Percentiles rank a stretch among this genome's conserved stretches.
phyloP scores from a whole-genome alignment of 2,113 vertebrate species.

The Rhinogobius similis region DNA sequence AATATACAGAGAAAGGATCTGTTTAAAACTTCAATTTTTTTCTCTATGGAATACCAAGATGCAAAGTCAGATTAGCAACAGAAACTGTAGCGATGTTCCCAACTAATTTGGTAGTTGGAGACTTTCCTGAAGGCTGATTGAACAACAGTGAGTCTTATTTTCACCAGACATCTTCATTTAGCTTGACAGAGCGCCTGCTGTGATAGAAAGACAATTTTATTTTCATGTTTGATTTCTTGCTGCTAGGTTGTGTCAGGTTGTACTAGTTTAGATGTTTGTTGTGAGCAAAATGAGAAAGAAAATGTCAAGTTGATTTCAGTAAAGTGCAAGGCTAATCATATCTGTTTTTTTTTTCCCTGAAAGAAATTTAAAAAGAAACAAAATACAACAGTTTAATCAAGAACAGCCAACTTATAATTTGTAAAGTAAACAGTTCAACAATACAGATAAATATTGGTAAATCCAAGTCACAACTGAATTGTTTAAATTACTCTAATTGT shows the following conservation, averaged over 20 bases:
- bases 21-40: slow-evolving; percentile 31
- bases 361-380: background rate
- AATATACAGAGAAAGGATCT: slow-evolving; percentile 38
- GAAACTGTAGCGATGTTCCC: slow-evolving; percentile 1
- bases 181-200: slow-evolving; percentile 40
- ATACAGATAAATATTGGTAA: background rate
- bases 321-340: background rate
- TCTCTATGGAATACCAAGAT: slow-evolving; percentile 20
- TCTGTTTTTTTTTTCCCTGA: background rate
- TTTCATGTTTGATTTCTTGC: background rate
- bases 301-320: background rate
- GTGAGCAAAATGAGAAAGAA: background rate
- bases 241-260: slow-evolving; percentile 2
- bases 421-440: background rate
- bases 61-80: slow-evolving; percentile 32
- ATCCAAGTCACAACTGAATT: background rate
- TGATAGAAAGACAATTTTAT: slow-evolving; percentile 10
- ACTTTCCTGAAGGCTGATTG: slow-evolving; percentile 38
- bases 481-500: background rate
- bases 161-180: slow-evolving; percentile 49
- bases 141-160: slow-evolving; percentile 36
- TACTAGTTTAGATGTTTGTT: background rate
- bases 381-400: background rate
- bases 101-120: slow-evolving; percentile 13
- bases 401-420: background rate